Percentiles rank a stretch among this genome's conserved stretches.
Evolutionary conservation across 2,797 vertebrate species (phyloP).

Genomic region (Etheostoma nigrum): DNA sequence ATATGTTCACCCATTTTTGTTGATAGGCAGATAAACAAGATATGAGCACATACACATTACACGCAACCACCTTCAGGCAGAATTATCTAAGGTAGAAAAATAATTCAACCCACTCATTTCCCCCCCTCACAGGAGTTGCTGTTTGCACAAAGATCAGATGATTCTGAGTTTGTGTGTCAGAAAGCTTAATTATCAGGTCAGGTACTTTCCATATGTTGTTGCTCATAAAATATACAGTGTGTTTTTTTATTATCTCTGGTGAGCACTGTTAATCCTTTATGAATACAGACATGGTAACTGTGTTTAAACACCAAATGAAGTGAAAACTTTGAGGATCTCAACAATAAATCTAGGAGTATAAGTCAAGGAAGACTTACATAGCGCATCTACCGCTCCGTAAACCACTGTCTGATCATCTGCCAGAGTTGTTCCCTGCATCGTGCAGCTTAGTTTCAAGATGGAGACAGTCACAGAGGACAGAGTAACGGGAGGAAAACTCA

Average conservation of each 20-base stretch:
- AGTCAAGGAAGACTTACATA: neutral
- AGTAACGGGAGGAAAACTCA: too few relatives aligned
- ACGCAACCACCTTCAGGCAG: constrained; percentile 10
- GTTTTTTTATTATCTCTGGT: neutral
- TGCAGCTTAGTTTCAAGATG: too few relatives aligned
- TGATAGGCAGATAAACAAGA: constrained; percentile 49
- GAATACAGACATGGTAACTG: neutral
- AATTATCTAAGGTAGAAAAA: constrained; percentile 23
- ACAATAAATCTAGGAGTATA: neutral
- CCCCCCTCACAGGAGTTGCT: neutral
- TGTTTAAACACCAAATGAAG: neutral
- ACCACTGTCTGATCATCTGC: too few relatives aligned
- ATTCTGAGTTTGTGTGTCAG: constrained; percentile 12
- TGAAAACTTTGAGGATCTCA: neutral
- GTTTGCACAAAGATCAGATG: constrained; percentile 35
- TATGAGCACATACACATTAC: constrained; percentile 6
- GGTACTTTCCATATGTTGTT: constrained; percentile 12
- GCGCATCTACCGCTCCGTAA: too few relatives aligned
- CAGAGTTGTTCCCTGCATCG: too few relatives aligned
- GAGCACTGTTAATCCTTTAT: neutral
- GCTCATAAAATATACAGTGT: constrained; percentile 12
- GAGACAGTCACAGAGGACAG: too few relatives aligned
- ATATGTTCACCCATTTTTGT: constrained; percentile 28
- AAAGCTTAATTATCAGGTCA: constrained; percentile 30
- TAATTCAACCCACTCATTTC: constrained; percentile 34